Conservation (phyloP, 2,888 invertebrate species). For the Terebella lapidaria region DNA sequence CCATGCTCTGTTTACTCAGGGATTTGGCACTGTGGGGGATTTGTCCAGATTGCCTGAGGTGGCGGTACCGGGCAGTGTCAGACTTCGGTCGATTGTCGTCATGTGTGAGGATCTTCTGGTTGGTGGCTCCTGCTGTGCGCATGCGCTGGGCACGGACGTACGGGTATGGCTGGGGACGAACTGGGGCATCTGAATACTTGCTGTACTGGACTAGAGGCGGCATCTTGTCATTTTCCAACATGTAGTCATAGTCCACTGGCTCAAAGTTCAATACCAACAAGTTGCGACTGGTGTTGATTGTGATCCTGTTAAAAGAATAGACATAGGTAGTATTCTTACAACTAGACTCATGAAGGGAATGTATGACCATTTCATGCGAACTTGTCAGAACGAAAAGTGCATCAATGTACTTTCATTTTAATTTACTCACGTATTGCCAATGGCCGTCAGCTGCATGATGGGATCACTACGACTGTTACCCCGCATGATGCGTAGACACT, state of each 20-base stretch:
- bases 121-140: constrained; percentile 44
- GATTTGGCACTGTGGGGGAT: constrained; percentile 45
- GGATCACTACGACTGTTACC: constrained; percentile 53
- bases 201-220: constrained; percentile 47
- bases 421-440: constrained; percentile 43
- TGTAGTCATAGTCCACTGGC: constrained; percentile 49
- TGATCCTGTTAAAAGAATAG: constrained; percentile 13
- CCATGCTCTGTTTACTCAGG: constrained; percentile 36
- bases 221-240: constrained; percentile 43
- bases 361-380: too few species aligned
- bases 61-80: too few species aligned
- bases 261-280: constrained; percentile 51
- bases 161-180: constrained; percentile 43
- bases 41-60: constrained; percentile 27
- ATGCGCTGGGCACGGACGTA: constrained; percentile 50
- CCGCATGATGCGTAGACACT: constrained; percentile 52
- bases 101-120: constrained; percentile 37
- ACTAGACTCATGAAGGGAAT: too few species aligned
- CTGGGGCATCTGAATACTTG: constrained; percentile 44
- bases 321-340: too few species aligned
- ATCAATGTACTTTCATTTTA: too few species aligned
- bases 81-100: constrained; percentile 1
- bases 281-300: constrained; percentile 15
- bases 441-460: constrained; percentile 43
- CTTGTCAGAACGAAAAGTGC: too few species aligned